Evolutionary conservation across 2,797 vertebrate genomes (phyloP).

Genomic region (Argentina silus): DNA sequence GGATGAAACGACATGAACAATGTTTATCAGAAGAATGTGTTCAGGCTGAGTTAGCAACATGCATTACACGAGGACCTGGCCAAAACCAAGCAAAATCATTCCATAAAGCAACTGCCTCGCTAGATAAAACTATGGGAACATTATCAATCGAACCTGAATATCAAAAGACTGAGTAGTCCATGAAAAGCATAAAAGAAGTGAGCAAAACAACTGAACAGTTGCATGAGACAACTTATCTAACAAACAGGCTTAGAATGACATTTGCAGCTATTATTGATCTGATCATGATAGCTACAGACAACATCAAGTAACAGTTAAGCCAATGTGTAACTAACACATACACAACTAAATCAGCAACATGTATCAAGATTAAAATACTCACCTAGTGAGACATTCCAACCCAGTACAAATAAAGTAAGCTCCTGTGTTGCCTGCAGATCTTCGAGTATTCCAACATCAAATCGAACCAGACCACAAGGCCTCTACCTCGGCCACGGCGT

Average conservation of each 20-base stretch:
- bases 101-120: conserved; percentile 47
- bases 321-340: neutral
- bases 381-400: conserved; percentile 82
- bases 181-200: conserved; percentile 31
- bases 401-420: conserved; percentile 59
- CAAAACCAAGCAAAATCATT: conserved; percentile 42
- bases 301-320: no score
- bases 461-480: conserved; percentile 82
- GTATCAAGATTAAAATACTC: conserved; percentile 53
- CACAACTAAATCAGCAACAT: conserved; percentile 6
- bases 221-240: conserved; percentile 11
- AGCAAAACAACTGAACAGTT: conserved; percentile 47
- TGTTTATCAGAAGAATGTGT: conserved; percentile 3
- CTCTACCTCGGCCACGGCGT: conserved; percentile 88
- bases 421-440: conserved; percentile 60
- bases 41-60: conserved; percentile 15
- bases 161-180: conserved; percentile 15
- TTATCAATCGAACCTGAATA: conserved; percentile 22
- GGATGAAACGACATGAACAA: no score
- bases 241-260: conserved; percentile 47
- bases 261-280: conserved; percentile 28
- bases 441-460: conserved; percentile 80
- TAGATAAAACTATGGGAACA: conserved; percentile 11
- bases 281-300: conserved; percentile 5
- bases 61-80: conserved; percentile 67